Conservation (phyloP, 2,797 vertebrate species). For the Acanthurus tractus region DNA sequence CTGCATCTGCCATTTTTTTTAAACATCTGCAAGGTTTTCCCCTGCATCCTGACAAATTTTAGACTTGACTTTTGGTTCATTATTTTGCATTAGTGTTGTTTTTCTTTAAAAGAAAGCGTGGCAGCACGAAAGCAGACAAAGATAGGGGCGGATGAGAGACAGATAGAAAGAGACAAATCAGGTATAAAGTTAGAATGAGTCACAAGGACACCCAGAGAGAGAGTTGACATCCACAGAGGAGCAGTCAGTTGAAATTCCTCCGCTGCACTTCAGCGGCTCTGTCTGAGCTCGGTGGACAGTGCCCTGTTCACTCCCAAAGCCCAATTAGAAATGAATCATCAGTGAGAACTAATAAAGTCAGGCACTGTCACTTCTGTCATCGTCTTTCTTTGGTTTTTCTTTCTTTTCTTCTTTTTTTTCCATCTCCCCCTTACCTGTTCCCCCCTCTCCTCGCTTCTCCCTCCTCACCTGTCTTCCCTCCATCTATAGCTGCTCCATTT, state of each 20-base stretch:
- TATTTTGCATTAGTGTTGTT: conserved; percentile 25
- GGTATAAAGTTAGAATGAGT: conserved; percentile 41
- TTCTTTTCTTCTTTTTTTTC: not conserved
- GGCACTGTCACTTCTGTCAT: conserved; percentile 30
- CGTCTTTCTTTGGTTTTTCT: conserved; percentile 3
- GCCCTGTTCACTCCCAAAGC: conserved; percentile 23
- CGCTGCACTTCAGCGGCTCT: conserved; percentile 30
- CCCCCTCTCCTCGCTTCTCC: conserved; percentile 12
- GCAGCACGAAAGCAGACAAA: not conserved
- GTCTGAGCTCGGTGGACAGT: conserved; percentile 45
- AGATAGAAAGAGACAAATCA: conserved; percentile 24
- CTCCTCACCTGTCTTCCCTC: conserved; percentile 45
- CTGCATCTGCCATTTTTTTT: not conserved
- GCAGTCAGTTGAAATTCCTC: conserved; percentile 35
- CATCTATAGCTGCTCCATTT: conserved; percentile 35
- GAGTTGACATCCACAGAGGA: conserved; percentile 35
- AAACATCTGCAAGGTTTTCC: not conserved
- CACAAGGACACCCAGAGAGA: conserved; percentile 29
- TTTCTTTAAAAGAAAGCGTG: not conserved
- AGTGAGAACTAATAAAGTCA: conserved; percentile 27
- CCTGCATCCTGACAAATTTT: conserved; percentile 24
- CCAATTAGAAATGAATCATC: conserved; percentile 64
- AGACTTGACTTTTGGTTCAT: conserved; percentile 13
- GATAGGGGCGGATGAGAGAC: conserved; percentile 12
- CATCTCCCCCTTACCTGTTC: not conserved